Evolutionary conservation across 2,113 vertebrate species (phyloP).

Genomic region (Brachyhypopomus occidentalis): DNA sequence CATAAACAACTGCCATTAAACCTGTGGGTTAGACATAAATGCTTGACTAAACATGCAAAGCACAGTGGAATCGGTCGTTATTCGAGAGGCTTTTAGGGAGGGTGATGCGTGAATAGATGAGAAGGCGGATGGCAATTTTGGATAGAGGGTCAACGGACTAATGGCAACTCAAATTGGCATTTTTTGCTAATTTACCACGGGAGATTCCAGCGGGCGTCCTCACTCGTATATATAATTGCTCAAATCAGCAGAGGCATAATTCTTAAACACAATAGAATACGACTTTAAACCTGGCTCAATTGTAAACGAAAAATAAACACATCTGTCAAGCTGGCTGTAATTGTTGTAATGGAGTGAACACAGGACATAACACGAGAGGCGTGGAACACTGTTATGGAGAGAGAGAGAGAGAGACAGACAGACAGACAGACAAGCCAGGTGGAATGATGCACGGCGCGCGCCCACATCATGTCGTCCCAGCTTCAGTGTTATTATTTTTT

Average conservation of each 20-base stretch:
- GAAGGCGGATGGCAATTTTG: slow-evolving; percentile 20
- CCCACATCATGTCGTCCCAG: slow-evolving; percentile 77
- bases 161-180: slow-evolving; percentile 24
- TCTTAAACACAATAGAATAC: slow-evolving; percentile 62
- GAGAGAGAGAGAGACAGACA: slow-evolving; percentile 53
- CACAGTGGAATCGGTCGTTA: slow-evolving; percentile 1
- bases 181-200: slow-evolving; percentile 26
- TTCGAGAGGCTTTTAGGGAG: slow-evolving; percentile 20
- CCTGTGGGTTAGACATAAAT: background rate
- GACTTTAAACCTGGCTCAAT: slow-evolving; percentile 66
- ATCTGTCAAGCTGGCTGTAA: slow-evolving; percentile 81
- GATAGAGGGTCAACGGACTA: slow-evolving; percentile 10
- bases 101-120: slow-evolving; percentile 27
- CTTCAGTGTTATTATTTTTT: slow-evolving; percentile 85
- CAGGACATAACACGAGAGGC: slow-evolving; percentile 65
- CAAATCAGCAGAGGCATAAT: slow-evolving; percentile 41
- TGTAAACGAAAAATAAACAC: slow-evolving; percentile 62
- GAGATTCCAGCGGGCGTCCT: background rate
- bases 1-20: too few species aligned
- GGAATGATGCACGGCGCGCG: slow-evolving; percentile 83
- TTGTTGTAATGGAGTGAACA: slow-evolving; percentile 85
- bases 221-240: slow-evolving; percentile 51
- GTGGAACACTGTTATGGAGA: slow-evolving; percentile 27
- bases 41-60: slow-evolving; percentile 20
- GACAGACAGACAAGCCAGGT: slow-evolving; percentile 68